Evolutionary conservation across 2,888 invertebrate species (phyloP), one percentile per base, ranked within the genome.

Genomic region (Drosophila demipolita): DNA sequence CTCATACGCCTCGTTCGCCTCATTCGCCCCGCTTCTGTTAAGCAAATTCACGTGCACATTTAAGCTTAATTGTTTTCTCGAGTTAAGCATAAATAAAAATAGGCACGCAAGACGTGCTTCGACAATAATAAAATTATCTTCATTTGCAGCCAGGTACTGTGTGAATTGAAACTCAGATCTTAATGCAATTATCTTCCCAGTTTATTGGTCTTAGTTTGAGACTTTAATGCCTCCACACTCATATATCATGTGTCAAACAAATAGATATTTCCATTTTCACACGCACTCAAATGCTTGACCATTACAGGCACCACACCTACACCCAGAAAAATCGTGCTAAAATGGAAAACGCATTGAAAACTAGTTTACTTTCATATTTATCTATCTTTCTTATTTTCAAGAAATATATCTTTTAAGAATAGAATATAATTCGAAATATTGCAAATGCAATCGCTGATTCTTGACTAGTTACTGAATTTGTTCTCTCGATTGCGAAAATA

Each of bases 31-130:
- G 68, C 77, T 70, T 81, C 68, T 73, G 73, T 88, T 77, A 80
- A 80, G 66, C 77, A 83, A 77, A 83, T 81, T 76, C 80, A 80
- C 88, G 80, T 85, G 78, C 76, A 73, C 87, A 88, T 83, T 81
- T 81, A 66, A 72, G 87, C 79, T 80, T 87, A 85, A 87, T 87
- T 89, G 80, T 71, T 75, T 72, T 77, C 45, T 69, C 66, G 55
- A 72, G 65, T 75, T 66, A 72, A 67, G 72, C 62, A 29, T 65
- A 60, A 66, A 80, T 23, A 62, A 64, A 80, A 75, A 77, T 70
- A 78, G 64, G 63, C 80, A 59, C 49, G 52, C 76, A 20, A 42
- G 61, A 75, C 80, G 80, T 77, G 80, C 75, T 57, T 17, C 66
- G 35, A 15, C 20, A 20, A 48, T 45, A 50, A 38, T 26, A 58